Evolutionary conservation across 2,113 vertebrate species (phyloP), one percentile per base, ranked within the genome.

Genomic region (Ameiurus melas): DNA sequence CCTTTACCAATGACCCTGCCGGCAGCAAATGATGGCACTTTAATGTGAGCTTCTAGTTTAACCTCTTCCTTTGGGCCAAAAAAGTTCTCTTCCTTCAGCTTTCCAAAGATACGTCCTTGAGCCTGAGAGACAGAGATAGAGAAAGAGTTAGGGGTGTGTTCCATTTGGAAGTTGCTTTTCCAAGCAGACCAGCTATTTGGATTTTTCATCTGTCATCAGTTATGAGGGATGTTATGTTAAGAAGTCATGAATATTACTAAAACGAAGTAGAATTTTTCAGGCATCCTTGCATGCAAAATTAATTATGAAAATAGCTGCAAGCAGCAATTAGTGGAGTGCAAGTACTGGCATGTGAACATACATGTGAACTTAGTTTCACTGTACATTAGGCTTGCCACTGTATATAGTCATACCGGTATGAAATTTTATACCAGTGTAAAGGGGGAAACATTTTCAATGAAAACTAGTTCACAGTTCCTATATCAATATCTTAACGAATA

Each of bases 31-130:
- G 98, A 98, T 58, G 98, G 98, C 93, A 99, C 98, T 96, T 99
- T 97, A 93, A 99, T 99, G 92, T 99, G 97, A 90, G 98, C 97
- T 94, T 99, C 98, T 92, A 99, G 96, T 94, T 99, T 99, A 90
- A 99, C 98, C 93, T 99, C 98, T 93, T 99, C 98, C 90, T 99
- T 99, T 92, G 98, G 98, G 92, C 98, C 98, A 93, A 99, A 99
- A 93, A 99, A 99, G 92, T 99, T 99, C 95, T 99, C 98, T 94
- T 99, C 98, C 93, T 99, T 99, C 92, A 99, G 96, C 93, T 98
- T 98, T 78, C 97, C 95, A 93, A 98, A 98, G 87, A 98, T 97
- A 90, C 97, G 96, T 93, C 97, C 97, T 94, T 98, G 97, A 94
- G 97, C 97, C 97, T 98, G 92, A 12, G 75, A 22, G 1, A 22